phyloP scores from a whole-genome alignment of 2,888 invertebrate species.

The Venustoraphidia nigricollis region DNA sequence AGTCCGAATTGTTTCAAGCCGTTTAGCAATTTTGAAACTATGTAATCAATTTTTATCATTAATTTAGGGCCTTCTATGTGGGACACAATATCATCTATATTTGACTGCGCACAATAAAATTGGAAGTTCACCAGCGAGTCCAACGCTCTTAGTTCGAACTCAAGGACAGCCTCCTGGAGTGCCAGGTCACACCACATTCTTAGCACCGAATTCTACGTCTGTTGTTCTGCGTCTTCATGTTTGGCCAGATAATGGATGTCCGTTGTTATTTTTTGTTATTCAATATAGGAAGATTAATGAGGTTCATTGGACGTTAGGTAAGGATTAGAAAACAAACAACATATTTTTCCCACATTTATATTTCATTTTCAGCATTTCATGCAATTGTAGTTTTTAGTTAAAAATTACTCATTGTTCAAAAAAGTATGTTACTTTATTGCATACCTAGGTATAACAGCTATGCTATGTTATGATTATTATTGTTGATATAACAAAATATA shows the following conservation, averaged over 20 bases:
- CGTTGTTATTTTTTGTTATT: slow-evolving; percentile 49
- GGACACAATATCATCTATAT: slow-evolving; percentile 56
- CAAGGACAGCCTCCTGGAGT: slow-evolving; percentile 58
- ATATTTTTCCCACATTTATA: slow-evolving; percentile 1
- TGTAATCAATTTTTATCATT: not conserved
- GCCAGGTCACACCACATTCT: slow-evolving; percentile 42
- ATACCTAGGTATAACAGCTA: too few species aligned
- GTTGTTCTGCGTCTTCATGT: slow-evolving; percentile 46
- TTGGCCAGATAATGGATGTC: slow-evolving; percentile 63
- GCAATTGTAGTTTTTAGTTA: too few species aligned
- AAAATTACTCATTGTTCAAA: too few species aligned
- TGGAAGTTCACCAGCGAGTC: slow-evolving; percentile 52
- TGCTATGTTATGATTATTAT: too few species aligned
- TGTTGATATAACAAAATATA: too few species aligned
- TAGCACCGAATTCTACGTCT: slow-evolving; percentile 56
- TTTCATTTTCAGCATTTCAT: not conserved
- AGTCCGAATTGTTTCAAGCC: not conserved
- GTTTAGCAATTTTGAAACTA: not conserved
- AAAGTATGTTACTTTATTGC: too few species aligned
- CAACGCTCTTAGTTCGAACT: slow-evolving; percentile 49
- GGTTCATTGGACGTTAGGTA: slow-evolving; percentile 52
- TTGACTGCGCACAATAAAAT: slow-evolving; percentile 56
- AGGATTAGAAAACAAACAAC: slow-evolving; percentile 4
- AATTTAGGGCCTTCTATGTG: slow-evolving; percentile 44
- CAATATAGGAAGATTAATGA: slow-evolving; percentile 49